These are phyloP conservation scores for Parus major DNA, from an alignment of 2,113 vertebrate genomes.

Conservation along the genomic window DNA sequence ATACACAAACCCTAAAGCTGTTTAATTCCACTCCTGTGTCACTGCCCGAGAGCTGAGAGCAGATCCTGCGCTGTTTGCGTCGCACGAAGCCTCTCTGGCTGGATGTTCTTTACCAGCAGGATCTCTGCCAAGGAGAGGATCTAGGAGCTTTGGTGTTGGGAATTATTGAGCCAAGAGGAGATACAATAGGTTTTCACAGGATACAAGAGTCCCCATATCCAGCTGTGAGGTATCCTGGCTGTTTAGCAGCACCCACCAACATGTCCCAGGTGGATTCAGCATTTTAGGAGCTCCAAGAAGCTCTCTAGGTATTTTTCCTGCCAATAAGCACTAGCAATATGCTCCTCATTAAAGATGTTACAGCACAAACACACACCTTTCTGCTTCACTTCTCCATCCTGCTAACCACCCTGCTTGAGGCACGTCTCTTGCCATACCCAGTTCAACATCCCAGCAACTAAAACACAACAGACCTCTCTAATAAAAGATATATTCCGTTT, in stretches of 20 bases:
- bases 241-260: neutral
- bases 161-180: neutral
- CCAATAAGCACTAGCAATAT: neutral
- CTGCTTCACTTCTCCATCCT: neutral
- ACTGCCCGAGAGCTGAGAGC: neutral
- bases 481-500: neutral
- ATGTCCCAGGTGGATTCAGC: neutral
- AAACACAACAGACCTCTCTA: constrained; percentile 22
- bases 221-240: neutral
- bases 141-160: neutral
- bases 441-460: neutral
- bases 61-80: rapidly evolving
- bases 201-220: neutral
- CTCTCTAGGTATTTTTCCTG: neutral
- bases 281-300: neutral
- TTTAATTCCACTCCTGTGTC: neutral
- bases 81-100: neutral
- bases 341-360: neutral
- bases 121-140: neutral
- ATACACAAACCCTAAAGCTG: neutral
- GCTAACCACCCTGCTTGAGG: neutral
- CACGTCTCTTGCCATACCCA: neutral
- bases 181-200: neutral
- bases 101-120: neutral
- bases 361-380: neutral